phyloP scores from a whole-genome alignment of 1,140 invertebrate genomes.

The Drosophila ercepeae region DNA sequence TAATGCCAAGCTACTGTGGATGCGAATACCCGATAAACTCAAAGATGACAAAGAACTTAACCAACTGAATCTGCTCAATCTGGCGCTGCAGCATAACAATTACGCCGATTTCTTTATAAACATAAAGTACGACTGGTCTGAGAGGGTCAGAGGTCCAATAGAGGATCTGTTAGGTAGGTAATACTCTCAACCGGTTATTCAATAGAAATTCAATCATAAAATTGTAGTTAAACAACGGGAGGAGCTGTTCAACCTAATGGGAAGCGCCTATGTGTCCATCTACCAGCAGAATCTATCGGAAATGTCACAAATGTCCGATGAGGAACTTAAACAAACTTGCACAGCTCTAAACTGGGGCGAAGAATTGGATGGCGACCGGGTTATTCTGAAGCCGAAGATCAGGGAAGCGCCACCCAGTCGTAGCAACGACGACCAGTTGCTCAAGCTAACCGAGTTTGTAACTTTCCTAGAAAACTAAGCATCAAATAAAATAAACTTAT shows the following conservation, averaged over 20 bases:
- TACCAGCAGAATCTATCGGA: conserved; percentile 63
- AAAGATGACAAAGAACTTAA: conserved; percentile 62
- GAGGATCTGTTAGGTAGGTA: conserved; percentile 54
- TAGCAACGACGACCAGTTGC: conserved; percentile 65
- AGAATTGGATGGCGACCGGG: conserved; percentile 58
- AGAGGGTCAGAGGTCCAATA: conserved; percentile 46
- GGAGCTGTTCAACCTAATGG: conserved; percentile 54
- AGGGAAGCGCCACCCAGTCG: conserved; percentile 36
- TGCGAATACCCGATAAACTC: conserved; percentile 58
- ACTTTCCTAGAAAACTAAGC: conserved; percentile 70
- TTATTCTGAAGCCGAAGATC: conserved; percentile 54
- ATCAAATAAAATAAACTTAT: conserved; percentile 22
- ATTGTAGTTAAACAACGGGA: conserved; percentile 52
- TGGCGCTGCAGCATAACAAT: conserved; percentile 64
- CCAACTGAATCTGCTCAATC: conserved; percentile 58
- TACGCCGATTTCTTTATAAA: conserved; percentile 64
- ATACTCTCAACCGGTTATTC: no score
- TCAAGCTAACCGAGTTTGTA: conserved; percentile 71
- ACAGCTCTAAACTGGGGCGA: conserved; percentile 46
- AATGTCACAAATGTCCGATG: conserved; percentile 50
- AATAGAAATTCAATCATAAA: background rate
- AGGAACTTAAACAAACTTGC: conserved; percentile 45
- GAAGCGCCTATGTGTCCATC: conserved; percentile 67
- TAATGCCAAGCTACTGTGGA: conserved; percentile 66
- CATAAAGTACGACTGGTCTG: conserved; percentile 69